Conservation (phyloP, 30 jellyfish, hydroid and myxozoan species). For the Sanderia malayensis region DNA sequence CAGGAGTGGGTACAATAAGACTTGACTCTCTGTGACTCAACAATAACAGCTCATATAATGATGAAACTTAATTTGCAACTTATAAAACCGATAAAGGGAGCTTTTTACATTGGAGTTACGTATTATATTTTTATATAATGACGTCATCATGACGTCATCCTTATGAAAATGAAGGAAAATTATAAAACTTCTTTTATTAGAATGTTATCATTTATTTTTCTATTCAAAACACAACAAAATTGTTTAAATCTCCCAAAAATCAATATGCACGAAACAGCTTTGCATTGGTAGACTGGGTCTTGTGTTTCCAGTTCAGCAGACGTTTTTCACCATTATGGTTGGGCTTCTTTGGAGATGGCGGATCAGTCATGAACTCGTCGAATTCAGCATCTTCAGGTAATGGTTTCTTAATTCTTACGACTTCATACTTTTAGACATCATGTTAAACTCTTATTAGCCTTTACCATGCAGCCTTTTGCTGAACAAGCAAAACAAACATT, state of each 20-base stretch:
- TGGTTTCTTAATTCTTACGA: neutral
- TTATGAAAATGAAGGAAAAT: slow-evolving; percentile 2
- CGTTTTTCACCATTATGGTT: slow-evolving; percentile 8
- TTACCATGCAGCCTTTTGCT: neutral
- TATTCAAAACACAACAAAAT: slow-evolving; percentile 12
- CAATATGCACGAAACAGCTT: slow-evolving; percentile 17
- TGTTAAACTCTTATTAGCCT: slow-evolving; percentile 6
- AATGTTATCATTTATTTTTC: slow-evolving; percentile 5
- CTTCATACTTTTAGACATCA: neutral
- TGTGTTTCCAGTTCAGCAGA: slow-evolving; percentile 13
- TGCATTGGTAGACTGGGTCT: slow-evolving; percentile 10
- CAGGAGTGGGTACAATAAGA: neutral
- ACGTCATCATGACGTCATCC: slow-evolving; percentile 7
- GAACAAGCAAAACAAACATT: slow-evolving; percentile 11
- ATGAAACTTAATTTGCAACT: neutral
- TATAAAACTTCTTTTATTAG: neutral
- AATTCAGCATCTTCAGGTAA: slow-evolving; percentile 16
- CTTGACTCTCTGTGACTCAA: neutral
- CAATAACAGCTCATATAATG: neutral
- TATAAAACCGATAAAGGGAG: neutral
- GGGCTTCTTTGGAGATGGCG: slow-evolving; percentile 14
- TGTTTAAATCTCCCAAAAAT: slow-evolving; percentile 4
- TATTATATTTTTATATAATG: neutral
- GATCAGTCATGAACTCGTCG: slow-evolving; percentile 5
- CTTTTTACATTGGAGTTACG: neutral